Evolutionary conservation across 1,140 invertebrate species (phyloP), one percentile per base, ranked within the genome.

Genomic region (Drosophila kanapiae): DNA sequence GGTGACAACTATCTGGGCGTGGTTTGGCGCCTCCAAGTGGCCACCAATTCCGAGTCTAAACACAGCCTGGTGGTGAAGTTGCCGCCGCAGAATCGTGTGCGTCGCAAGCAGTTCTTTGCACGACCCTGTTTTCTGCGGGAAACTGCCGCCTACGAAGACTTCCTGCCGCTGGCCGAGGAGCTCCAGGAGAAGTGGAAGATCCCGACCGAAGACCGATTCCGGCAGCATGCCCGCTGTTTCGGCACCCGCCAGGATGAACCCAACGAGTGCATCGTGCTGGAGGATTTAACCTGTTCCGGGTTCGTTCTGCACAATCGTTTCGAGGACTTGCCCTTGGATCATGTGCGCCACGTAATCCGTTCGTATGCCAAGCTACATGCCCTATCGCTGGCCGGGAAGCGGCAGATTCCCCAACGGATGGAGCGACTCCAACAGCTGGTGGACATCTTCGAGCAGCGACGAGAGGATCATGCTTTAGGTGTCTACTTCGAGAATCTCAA

Each of bases 301-400:
- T 95, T 93, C 69, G 37, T 49, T 13, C 91, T 95, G 70, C 86
- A 93, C 45, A 91, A 95, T 69, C 92, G 94, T 48, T 92, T 93
- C 6, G 69, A 81, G 14, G 82, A 93, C 4, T 71, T 95, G 4
- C 85, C 93, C 7, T 58, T 92, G 18, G 91, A 93, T 2, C 93
- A 94, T 69, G 81, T 94, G 6, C 82, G 77, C 14, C 43, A 93
- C 4, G 92, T 94, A 0, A 86, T 95, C 29, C 85, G 93, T 63
- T 92, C 91, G n/a, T 93, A 95, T 75, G 95, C 93, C 8, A 93
- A 93, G 53, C 93, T 94, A 14, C 95, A 95, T 85, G 94, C 94
- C 0, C 56, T 94, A 0, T 94, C 94, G 0, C 93, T 94, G 69
- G 94, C 93, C 1, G 78, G 94, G 29, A 94, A 93, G 61, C 72